phyloP scores from a whole-genome alignment of 1,140 invertebrate genomes.

The Metaphire vulgaris region DNA sequence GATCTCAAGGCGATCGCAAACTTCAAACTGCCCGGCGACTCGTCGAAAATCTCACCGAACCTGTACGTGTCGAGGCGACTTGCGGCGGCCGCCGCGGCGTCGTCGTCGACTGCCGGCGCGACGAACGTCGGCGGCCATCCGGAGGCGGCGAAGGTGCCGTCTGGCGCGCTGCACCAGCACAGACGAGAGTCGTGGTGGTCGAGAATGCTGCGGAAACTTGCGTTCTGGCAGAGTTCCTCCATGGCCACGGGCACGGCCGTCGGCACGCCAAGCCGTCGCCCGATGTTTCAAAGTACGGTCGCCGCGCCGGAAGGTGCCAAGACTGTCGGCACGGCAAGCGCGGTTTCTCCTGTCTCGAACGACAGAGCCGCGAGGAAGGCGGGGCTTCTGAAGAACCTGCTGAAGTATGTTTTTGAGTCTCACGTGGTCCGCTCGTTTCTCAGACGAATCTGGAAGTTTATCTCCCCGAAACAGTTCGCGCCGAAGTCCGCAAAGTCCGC shows the following conservation, averaged over 20 bases:
- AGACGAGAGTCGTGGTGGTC: background rate
- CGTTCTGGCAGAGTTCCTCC: background rate
- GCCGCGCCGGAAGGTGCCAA: background rate
- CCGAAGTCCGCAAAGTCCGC: background rate
- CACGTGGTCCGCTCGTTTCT: background rate
- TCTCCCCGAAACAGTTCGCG: background rate
- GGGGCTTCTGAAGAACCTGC: background rate
- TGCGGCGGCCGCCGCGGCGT: background rate
- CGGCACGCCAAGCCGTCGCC: background rate
- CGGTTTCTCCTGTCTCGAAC: background rate
- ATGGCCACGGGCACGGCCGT: background rate
- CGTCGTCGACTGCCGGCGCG: background rate
- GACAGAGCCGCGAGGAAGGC: background rate
- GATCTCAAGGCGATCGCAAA: conserved; percentile 44
- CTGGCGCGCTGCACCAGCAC: background rate
- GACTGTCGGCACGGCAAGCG: background rate
- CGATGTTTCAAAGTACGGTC: background rate
- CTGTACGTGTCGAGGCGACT: background rate
- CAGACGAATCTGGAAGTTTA: background rate
- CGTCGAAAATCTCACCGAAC: background rate
- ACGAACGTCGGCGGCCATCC: background rate
- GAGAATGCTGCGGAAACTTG: background rate
- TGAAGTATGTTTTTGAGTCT: background rate
- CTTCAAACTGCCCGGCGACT: background rate
- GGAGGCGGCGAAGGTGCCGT: background rate